A percentile compares a stretch with the other conserved stretches of the same genome.
Conservation (phyloP, 2,113 vertebrate species). For the Phocoena sinus region DNA sequence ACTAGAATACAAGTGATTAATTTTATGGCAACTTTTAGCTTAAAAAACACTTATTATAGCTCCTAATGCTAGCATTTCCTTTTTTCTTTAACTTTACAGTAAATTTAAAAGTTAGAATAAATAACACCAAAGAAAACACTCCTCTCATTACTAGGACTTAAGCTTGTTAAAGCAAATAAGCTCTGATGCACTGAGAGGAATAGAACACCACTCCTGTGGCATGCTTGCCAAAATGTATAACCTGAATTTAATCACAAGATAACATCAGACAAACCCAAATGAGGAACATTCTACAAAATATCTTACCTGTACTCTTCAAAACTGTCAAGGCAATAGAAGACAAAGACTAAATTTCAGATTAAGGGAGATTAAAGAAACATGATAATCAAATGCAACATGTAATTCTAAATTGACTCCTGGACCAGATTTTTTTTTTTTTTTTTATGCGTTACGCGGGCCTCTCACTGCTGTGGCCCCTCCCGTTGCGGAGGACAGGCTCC, state of each 20-base stretch:
- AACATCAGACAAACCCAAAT: background rate
- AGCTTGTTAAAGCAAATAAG: background rate
- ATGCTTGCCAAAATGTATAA: background rate
- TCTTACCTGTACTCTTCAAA: background rate
- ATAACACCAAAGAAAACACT: background rate
- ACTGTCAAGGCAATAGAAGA: background rate
- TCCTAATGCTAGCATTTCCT: background rate
- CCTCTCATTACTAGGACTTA: background rate
- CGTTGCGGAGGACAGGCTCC: too few relatives aligned
- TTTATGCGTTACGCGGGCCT: too few relatives aligned
- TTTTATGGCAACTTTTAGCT: background rate
- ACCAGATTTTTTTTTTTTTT: background rate
- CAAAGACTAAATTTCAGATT: background rate
- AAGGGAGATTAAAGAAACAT: background rate
- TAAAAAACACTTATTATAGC: background rate
- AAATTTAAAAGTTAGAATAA: constrained; percentile 36
- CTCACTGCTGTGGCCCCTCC: too few relatives aligned
- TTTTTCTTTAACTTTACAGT: background rate
- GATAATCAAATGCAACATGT: background rate
- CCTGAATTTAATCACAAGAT: background rate
- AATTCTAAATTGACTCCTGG: background rate
- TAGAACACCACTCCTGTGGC: background rate
- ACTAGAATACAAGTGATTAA: background rate
- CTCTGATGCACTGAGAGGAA: background rate
- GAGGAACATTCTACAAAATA: background rate